Evolutionary conservation across 2,797 vertebrate species (phyloP).

Genomic region (Malacoraja senta): DNA sequence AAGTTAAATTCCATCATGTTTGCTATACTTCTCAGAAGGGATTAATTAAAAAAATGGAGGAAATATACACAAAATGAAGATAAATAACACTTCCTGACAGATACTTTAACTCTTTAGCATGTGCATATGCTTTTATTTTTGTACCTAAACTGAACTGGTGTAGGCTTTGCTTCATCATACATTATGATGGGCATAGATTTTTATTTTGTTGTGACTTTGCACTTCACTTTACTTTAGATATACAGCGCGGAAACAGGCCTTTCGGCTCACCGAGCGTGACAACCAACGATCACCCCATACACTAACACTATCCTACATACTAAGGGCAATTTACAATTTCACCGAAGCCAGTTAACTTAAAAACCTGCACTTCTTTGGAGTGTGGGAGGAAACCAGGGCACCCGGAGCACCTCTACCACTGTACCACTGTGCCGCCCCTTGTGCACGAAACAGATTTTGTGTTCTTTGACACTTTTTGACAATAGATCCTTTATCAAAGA

Average conservation of each 20-base stretch:
- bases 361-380: too few species aligned
- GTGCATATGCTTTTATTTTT: background rate
- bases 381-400: too few species aligned
- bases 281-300: too few species aligned
- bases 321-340: too few species aligned
- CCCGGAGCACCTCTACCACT: too few species aligned
- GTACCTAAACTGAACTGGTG: background rate
- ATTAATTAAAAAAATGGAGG: constrained; percentile 4
- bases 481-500: background rate
- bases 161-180: background rate
- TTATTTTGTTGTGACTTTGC: background rate
- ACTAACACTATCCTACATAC: too few species aligned
- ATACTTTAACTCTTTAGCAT: background rate
- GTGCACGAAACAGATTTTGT: background rate
- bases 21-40: background rate
- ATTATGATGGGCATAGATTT: background rate
- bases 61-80: background rate
- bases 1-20: constrained; percentile 5
- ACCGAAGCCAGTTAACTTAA: too few species aligned
- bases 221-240: too few species aligned
- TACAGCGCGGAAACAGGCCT: too few species aligned
- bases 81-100: background rate
- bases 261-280: too few species aligned
- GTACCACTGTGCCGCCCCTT: too few species aligned
- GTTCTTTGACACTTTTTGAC: background rate